Evolutionary conservation across 2,888 invertebrate genomes (phyloP).

Genomic region (Drosophila planitibia): DNA sequence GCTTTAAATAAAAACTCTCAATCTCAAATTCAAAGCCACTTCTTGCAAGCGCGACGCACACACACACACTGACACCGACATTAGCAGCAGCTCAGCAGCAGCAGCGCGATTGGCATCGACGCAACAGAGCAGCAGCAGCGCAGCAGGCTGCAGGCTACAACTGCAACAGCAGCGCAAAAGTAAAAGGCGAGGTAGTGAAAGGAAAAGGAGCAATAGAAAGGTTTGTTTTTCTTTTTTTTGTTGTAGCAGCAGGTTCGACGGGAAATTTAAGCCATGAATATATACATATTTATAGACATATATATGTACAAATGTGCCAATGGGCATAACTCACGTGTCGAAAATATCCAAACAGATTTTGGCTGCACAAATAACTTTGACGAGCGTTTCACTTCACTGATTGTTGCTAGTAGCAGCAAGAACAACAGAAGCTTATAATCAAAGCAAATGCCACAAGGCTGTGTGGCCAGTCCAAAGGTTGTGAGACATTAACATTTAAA

Average conservation of each 20-base stretch:
- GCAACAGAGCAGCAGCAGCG: slow-evolving; percentile 9
- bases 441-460: slow-evolving; percentile 57
- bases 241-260: slow-evolving; percentile 37
- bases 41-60: slow-evolving; percentile 57
- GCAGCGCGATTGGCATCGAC: slow-evolving; percentile 11
- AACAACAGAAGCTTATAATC: slow-evolving; percentile 27
- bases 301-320: not conserved
- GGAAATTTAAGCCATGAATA: slow-evolving; percentile 49
- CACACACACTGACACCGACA: slow-evolving; percentile 42
- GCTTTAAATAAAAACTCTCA: slow-evolving; percentile 10
- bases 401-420: slow-evolving; percentile 23
- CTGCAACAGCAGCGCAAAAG: slow-evolving; percentile 46
- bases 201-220: slow-evolving; percentile 47
- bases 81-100: not conserved
- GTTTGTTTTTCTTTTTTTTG: slow-evolving; percentile 1
- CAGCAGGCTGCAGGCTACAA: slow-evolving; percentile 4
- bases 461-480: slow-evolving; percentile 68
- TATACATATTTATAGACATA: not conserved
- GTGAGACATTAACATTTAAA: slow-evolving; percentile 55
- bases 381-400: slow-evolving; percentile 67
- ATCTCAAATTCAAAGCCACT: slow-evolving; percentile 43
- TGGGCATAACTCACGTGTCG: slow-evolving; percentile 53
- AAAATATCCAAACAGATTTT: slow-evolving; percentile 46
- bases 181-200: slow-evolving; percentile 79
- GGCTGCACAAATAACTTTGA: slow-evolving; percentile 24